Evolutionary conservation across 2,888 invertebrate genomes (phyloP).

Genomic region (Leptinotarsa tumamoca): DNA sequence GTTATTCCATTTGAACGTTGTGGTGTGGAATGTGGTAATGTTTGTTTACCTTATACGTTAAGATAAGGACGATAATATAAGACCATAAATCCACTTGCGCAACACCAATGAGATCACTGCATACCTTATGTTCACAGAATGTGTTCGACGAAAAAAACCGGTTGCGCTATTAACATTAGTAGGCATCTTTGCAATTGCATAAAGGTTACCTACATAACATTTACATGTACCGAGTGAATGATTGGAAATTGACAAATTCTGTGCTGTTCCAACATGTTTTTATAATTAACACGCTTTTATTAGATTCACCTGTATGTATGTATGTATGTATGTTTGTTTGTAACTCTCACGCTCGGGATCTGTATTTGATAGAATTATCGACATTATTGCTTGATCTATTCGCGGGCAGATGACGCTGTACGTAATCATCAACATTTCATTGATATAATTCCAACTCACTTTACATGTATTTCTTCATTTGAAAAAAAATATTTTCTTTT

Average conservation of each 20-base stretch:
- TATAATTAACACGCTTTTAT: too few species aligned
- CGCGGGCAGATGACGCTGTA: too few species aligned
- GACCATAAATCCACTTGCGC: conserved; percentile 27
- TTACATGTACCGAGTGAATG: conserved; percentile 5
- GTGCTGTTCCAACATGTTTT: too few species aligned
- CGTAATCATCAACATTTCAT: too few species aligned
- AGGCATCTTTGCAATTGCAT: conserved; percentile 30
- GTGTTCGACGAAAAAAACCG: conserved; percentile 26
- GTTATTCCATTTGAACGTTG: conserved; percentile 30
- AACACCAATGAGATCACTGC: conserved; percentile 32
- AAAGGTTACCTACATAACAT: conserved; percentile 32
- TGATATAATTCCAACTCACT: too few species aligned
- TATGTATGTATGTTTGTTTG: too few species aligned
- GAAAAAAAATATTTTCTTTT: too few species aligned
- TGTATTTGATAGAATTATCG: too few species aligned
- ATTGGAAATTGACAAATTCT: not conserved
- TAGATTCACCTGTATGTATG: too few species aligned
- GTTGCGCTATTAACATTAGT: conserved; percentile 27
- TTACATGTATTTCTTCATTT: too few species aligned
- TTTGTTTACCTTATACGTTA: conserved; percentile 44
- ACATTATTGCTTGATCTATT: too few species aligned
- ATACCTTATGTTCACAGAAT: conserved; percentile 30
- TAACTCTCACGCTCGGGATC: too few species aligned
- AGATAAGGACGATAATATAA: conserved; percentile 42
- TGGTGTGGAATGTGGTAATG: conserved; percentile 36